These are phyloP conservation scores for Zaprionus capensis DNA, from an alignment of 1,140 invertebrate genomes.

Conservation along the genomic window DNA sequence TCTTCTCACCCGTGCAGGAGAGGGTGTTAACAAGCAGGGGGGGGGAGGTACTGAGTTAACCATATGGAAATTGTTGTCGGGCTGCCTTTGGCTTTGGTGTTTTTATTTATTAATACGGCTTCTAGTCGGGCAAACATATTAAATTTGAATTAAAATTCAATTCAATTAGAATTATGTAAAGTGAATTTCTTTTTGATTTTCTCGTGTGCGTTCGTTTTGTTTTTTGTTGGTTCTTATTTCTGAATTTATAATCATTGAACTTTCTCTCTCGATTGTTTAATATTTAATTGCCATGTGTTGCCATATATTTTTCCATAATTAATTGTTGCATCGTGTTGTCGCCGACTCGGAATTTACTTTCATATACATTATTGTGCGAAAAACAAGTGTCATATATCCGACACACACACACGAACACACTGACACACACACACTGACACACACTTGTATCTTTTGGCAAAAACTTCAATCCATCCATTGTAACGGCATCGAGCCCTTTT, in stretches of 20 bases:
- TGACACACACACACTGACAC: background rate
- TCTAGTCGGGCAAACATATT: conserved; percentile 3
- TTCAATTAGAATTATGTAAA: conserved; percentile 3
- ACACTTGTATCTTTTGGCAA: background rate
- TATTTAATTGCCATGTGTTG: conserved; percentile 6
- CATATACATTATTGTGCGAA: background rate
- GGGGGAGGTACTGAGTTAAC: background rate
- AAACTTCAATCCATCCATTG: background rate
- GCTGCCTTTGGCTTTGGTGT: background rate
- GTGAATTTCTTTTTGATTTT: background rate
- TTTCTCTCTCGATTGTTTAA: background rate
- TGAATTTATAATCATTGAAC: background rate
- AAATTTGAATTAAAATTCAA: background rate
- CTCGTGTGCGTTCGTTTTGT: background rate
- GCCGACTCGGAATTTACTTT: conserved; percentile 5
- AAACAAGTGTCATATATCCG: background rate
- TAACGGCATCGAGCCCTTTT: background rate
- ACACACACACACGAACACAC: background rate
- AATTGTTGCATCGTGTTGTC: conserved; percentile 2
- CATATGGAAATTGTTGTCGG: background rate
- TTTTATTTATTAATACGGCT: conserved; percentile 7
- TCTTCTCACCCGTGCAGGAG: background rate
- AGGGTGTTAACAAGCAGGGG: too few relatives aligned
- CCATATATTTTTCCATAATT: conserved; percentile 1
- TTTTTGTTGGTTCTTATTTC: background rate